Percentiles rank a stretch among this genome's conserved stretches.
These are phyloP conservation scores for Progne subis DNA, from an alignment of 2,113 vertebrate species.

Conservation along the genomic window DNA sequence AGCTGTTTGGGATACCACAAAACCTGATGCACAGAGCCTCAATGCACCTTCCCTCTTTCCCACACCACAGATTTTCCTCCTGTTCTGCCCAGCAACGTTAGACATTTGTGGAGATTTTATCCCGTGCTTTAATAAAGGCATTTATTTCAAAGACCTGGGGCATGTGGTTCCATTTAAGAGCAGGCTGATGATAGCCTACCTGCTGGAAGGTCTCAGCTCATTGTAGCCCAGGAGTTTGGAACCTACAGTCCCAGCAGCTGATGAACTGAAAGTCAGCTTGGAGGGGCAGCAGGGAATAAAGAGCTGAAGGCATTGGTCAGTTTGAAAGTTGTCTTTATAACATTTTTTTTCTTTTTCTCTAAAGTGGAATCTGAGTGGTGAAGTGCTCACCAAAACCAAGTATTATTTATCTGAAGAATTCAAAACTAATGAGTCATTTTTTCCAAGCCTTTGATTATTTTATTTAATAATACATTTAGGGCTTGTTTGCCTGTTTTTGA, in stretches of 20 bases:
- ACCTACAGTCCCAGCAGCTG: background rate
- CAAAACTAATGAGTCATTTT: constrained; percentile 28
- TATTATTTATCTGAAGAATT: background rate
- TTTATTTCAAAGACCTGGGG: background rate
- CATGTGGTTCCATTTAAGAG: background rate
- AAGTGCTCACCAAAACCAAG: background rate
- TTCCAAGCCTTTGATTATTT: constrained; percentile 5
- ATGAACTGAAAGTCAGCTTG: background rate
- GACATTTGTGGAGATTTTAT: background rate
- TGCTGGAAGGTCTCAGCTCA: background rate
- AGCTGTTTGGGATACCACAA: background rate
- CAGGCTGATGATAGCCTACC: background rate
- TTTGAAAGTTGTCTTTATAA: background rate
- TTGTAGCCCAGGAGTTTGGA: background rate
- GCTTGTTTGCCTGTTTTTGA: constrained; percentile 17
- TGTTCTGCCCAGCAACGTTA: background rate
- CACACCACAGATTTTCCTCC: background rate
- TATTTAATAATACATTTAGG: constrained; percentile 15
- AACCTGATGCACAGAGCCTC: background rate
- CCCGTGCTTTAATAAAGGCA: background rate
- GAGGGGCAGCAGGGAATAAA: background rate
- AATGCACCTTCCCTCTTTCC: background rate
- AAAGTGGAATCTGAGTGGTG: background rate
- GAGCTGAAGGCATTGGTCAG: background rate
- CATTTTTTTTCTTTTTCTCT: background rate